Conservation (phyloP, 92 coral and sea anemone genomes). For the Zoanthus solanderi region DNA sequence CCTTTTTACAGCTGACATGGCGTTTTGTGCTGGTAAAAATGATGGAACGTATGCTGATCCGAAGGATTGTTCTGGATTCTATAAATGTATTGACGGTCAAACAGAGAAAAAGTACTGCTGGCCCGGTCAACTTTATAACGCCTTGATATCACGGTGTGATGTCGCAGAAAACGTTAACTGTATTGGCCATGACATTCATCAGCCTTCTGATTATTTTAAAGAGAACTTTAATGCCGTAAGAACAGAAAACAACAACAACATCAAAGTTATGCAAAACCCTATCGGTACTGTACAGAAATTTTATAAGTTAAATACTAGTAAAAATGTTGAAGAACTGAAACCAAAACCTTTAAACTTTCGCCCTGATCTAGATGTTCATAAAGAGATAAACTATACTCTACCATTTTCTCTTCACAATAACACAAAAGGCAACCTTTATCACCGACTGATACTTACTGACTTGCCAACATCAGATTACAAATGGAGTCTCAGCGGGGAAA, state of each 20-base stretch:
- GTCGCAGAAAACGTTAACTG: conserved; percentile 37
- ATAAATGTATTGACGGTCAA: conserved; percentile 19
- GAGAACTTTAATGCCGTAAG: background rate
- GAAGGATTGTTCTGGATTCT: conserved; percentile 32
- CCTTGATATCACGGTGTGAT: conserved; percentile 40
- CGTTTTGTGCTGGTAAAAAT: conserved; percentile 32
- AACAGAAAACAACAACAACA: conserved; percentile 1
- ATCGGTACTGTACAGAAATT: background rate
- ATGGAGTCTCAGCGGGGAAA: background rate
- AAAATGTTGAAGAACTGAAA: background rate
- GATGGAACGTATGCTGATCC: conserved; percentile 37
- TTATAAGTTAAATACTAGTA: background rate
- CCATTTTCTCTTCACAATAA: background rate
- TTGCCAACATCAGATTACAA: background rate
- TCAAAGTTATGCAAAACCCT: background rate
- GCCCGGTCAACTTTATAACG: conserved; percentile 29
- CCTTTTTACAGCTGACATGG: conserved; percentile 28
- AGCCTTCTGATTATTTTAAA: background rate
- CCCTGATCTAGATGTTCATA: background rate
- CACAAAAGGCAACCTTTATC: background rate
- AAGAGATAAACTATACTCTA: background rate
- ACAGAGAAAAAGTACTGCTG: conserved; percentile 37
- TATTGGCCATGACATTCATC: background rate
- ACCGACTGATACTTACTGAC: background rate
- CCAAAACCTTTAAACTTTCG: background rate